A percentile compares a stretch with the other conserved stretches of the same genome.
phyloP scores from a whole-genome alignment of 2,797 vertebrate genomes.

The Arctocebus calabarensis region DNA sequence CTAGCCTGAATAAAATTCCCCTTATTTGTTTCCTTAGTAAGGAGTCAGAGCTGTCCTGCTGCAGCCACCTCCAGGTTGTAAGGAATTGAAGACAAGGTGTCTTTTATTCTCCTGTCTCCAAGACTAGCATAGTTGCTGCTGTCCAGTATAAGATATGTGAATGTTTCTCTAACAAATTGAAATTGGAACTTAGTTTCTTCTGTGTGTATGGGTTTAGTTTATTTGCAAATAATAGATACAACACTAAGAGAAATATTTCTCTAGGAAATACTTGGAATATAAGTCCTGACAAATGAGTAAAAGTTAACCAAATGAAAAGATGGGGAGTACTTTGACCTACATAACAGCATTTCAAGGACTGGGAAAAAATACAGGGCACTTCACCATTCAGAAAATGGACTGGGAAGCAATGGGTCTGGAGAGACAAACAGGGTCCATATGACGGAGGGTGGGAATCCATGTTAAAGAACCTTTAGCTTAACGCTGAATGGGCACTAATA shows the following conservation, averaged over 20 bases:
- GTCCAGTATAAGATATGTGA: background rate
- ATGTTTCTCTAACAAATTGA: background rate
- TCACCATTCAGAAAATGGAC: background rate
- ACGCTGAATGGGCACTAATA: background rate
- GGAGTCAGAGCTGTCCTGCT: background rate
- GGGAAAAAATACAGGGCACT: fast-evolving
- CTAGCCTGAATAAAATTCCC: background rate
- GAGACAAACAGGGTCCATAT: background rate
- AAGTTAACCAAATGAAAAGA: background rate
- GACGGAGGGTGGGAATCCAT: background rate
- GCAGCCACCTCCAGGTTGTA: fast-evolving
- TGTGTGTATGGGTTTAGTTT: background rate
- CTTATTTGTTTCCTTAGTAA: background rate
- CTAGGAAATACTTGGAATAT: background rate
- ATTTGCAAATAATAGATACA: background rate
- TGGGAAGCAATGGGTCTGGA: background rate
- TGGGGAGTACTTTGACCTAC: background rate
- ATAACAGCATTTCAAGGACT: background rate
- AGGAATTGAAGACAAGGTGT: background rate
- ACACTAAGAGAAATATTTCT: background rate
- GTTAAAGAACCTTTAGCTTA: background rate
- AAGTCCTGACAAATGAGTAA: background rate
- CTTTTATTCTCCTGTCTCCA: background rate
- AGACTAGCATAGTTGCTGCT: background rate
- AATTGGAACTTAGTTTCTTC: background rate